Conservation (phyloP, 2,888 invertebrate species). For the Drosophila mettleri region DNA sequence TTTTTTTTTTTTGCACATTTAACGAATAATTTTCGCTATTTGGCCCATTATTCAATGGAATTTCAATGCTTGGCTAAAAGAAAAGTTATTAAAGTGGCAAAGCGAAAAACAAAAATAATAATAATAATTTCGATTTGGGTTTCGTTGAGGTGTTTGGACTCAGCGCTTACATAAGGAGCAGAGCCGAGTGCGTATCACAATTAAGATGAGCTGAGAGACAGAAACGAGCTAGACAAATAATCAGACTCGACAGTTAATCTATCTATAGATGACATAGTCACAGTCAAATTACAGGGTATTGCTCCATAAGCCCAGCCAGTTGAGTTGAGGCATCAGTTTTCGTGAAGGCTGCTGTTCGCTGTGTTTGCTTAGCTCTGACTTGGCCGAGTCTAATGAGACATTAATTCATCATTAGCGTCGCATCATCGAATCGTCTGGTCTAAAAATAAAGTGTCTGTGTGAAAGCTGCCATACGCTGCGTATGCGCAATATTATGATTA, state of each 20-base stretch:
- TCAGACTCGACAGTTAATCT: too few relatives aligned
- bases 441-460: constrained; percentile 4
- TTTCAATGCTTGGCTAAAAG: constrained; percentile 7
- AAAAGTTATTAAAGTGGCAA: constrained; percentile 9
- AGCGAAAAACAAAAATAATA: constrained; percentile 14
- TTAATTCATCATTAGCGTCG: constrained; percentile 35
- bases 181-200: background rate
- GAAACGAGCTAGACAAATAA: too few relatives aligned
- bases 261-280: too few relatives aligned
- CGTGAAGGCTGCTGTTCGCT: background rate
- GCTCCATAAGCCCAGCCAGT: background rate
- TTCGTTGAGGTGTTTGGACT: constrained; percentile 10
- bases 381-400: constrained; percentile 39
- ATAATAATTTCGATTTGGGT: constrained; percentile 13
- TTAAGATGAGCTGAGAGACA: too few relatives aligned
- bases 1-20: constrained; percentile 29
- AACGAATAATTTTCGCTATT: constrained; percentile 57
- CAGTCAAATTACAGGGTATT: constrained; percentile 20
- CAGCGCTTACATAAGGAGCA: constrained; percentile 12
- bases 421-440: constrained; percentile 19
- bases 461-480: constrained; percentile 32
- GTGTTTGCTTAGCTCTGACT: background rate
- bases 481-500: constrained; percentile 51
- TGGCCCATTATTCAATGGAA: constrained; percentile 49
- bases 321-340: background rate